Base-by-base conservation (phyloP, 2,113 vertebrate species). In the Ochotona princeps region DNA sequence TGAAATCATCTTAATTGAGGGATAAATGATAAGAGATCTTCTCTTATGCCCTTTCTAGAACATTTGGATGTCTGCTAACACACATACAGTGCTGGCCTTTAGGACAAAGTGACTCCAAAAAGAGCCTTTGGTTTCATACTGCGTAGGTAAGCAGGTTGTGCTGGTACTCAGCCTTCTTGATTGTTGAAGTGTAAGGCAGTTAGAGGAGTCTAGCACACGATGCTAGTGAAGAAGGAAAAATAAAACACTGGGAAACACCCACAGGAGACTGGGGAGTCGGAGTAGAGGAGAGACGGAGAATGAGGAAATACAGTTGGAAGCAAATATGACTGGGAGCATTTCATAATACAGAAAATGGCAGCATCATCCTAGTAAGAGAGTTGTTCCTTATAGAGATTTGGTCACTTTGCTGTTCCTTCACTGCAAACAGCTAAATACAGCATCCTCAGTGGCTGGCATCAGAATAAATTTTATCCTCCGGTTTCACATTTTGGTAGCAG, bases 401-500 rank as follows among this genome's bases (percentile, higher is more conserved):
- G 49, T 85, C 63, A 54, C 73, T 89, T 87, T 90, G 83, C 61
- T 60, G 30, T 32, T 89, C 44, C 49, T 63, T 73, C 25, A 13
- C 89, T 92, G n/a, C 30, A 69, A 38, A 75, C 88, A 81, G 49
- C 90, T 86, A 96, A 95, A 90, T 87, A 60, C 49, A 89, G 69
- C 76, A 66, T 92, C 54, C 92, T 94, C 63, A 47, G 32, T 69
- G 51, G 91, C 88, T 95, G 93, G 92, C 89, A 96, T 92, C 66
- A 89, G 94, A 95, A 95, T 95, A 94, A 74, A 96, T 93, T 94
- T 96, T 78, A 89, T 83, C 65, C 63, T 95, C 82, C 54, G 72
- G 78, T 92, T 94, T 95, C 69, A 85, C 81, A 95, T 91, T 96
- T 96, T 69, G 47, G 95, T 76, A 96, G 92, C 89, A 95, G 84